These are phyloP conservation scores for Montipora foliosa DNA, from an alignment of 64 coral and sea anemone species.

Conservation along the genomic window DNA sequence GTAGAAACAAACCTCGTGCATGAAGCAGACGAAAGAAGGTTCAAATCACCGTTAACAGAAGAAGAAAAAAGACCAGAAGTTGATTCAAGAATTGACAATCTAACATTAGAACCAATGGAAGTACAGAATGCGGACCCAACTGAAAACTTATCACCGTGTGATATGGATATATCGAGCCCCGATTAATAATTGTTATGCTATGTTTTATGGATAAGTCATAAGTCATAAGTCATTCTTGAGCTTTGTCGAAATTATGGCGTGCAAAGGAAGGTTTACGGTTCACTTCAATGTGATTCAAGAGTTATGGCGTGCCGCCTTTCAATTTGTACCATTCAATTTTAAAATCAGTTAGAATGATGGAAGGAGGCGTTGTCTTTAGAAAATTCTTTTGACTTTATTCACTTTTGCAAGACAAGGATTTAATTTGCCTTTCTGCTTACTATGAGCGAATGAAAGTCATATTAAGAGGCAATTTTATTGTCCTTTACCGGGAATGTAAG, in stretches of 20 bases:
- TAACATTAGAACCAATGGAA: constrained; percentile 30
- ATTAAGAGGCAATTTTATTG: too few species aligned
- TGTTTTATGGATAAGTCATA: background rate
- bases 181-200: background rate
- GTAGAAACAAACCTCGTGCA: constrained; percentile 7
- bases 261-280: background rate
- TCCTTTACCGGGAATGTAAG: too few species aligned
- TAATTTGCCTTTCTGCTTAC: background rate
- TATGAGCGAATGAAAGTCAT: background rate
- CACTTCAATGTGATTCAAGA: too few species aligned
- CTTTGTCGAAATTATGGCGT: background rate
- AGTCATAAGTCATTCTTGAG: too few species aligned
- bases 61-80: background rate
- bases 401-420: background rate
- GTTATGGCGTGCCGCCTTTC: too few species aligned
- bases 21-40: background rate
- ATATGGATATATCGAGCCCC: constrained; percentile 59
- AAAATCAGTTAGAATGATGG: too few species aligned
- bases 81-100: constrained; percentile 19
- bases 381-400: too few species aligned
- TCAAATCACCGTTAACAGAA: background rate
- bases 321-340: too few species aligned
- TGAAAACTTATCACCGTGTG: constrained; percentile 49
- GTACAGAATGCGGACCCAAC: constrained; percentile 22
- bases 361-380: too few species aligned